These are phyloP conservation scores for Rhogogaster chlorosoma DNA, from an alignment of 2,888 invertebrate genomes.

Conservation along the genomic window DNA sequence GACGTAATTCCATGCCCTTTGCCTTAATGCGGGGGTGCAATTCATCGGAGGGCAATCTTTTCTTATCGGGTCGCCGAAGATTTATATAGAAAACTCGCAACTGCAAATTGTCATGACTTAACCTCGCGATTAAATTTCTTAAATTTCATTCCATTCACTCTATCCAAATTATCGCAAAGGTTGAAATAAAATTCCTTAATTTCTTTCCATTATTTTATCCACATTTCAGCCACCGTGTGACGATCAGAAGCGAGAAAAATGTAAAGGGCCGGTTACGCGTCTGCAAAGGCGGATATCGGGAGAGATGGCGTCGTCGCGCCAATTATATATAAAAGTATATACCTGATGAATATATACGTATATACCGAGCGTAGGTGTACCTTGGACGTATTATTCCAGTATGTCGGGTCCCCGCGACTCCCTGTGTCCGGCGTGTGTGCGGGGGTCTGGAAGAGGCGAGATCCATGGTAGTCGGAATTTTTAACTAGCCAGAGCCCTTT, in stretches of 20 bases:
- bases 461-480: constrained; percentile 75
- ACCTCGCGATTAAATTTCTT: constrained; percentile 8
- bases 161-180: not conserved
- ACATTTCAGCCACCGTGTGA: not conserved
- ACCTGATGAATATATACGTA: not conserved
- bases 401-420: constrained; percentile 18
- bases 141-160: not conserved
- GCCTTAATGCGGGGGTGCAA: constrained; percentile 54
- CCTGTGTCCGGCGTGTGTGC: not conserved
- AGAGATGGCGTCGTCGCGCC: constrained; percentile 37
- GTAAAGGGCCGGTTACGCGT: constrained; percentile 30
- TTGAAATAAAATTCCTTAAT: not conserved
- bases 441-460: constrained; percentile 52
- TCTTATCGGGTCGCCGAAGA: constrained; percentile 67
- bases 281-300: constrained; percentile 44
- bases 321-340: constrained; percentile 41
- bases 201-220: not conserved
- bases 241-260: not conserved
- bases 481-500: constrained; percentile 72
- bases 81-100: constrained; percentile 62
- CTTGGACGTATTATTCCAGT: constrained; percentile 35
- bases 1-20: constrained; percentile 52
- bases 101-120: constrained; percentile 66
- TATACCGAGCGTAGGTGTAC: constrained; percentile 1
- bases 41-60: constrained; percentile 67